A percentile compares a stretch with the other conserved stretches of the same genome.
Conservation (phyloP, 2,888 invertebrate species). For the Candidula unifasciata region DNA sequence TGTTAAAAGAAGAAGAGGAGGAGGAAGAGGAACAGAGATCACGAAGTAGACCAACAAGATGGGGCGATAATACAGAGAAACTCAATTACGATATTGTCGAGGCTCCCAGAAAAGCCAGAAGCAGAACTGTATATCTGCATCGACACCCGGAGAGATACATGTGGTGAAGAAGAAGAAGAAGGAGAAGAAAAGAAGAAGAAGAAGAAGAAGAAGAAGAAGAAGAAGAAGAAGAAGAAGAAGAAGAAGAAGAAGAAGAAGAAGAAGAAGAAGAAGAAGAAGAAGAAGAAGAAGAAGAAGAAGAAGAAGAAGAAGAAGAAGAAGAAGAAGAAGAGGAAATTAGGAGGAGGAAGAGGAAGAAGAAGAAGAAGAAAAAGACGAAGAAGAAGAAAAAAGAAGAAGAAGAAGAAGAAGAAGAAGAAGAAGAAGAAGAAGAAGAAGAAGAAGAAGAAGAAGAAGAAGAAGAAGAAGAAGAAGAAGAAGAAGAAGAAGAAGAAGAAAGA, state of each 20-base stretch:
- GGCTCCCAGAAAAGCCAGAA: neutral
- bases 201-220: neutral
- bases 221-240: slow-evolving; percentile 6
- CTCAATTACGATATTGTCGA: too few relatives aligned
- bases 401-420: neutral
- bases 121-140: neutral
- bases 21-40: too few relatives aligned
- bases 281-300: neutral
- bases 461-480: neutral
- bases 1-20: too few relatives aligned
- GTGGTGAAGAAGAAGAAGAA: neutral
- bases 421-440: neutral
- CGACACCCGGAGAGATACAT: too few relatives aligned
- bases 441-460: neutral
- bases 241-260: neutral
- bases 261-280: neutral
- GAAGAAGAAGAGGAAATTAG: too few relatives aligned
- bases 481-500: neutral
- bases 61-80: too few relatives aligned
- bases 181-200: slow-evolving; percentile 12
- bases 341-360: too few relatives aligned
- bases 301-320: neutral
- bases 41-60: too few relatives aligned
- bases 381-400: neutral
- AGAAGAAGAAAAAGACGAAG: too few relatives aligned